phyloP scores from a whole-genome alignment of 1,140 invertebrate species.

The Bradynema listronoti region DNA sequence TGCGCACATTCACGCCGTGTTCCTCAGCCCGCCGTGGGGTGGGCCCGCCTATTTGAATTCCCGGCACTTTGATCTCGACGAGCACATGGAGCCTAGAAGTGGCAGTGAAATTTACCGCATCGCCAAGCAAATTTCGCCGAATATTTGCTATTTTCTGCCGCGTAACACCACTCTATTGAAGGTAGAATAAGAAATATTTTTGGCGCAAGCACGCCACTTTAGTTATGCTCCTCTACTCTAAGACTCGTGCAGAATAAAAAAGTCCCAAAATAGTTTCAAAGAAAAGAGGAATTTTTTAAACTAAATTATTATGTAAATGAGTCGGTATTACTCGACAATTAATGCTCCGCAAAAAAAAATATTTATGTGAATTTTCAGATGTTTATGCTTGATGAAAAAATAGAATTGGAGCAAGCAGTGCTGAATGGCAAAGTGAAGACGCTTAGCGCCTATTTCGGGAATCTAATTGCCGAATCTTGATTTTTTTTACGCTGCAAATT shows the following conservation, averaged over 20 bases:
- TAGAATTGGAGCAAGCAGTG: slow-evolving; percentile 88
- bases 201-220: no score
- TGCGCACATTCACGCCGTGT: no score
- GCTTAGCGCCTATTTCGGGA: slow-evolving; percentile 87
- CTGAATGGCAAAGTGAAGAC: slow-evolving; percentile 79
- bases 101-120: slow-evolving; percentile 21
- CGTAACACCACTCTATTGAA: slow-evolving; percentile 77
- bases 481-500: no score
- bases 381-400: slow-evolving; percentile 67
- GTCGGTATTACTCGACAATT: slow-evolving; percentile 40
- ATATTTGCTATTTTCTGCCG: slow-evolving; percentile 82
- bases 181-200: no score
- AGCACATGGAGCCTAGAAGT: slow-evolving; percentile 46
- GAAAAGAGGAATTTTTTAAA: no score
- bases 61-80: slow-evolving; percentile 70
- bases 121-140: slow-evolving; percentile 54
- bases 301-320: slow-evolving; percentile 26
- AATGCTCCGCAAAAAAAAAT: no score
- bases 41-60: slow-evolving; percentile 69
- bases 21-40: slow-evolving; percentile 94
- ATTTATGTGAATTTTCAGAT: no score
- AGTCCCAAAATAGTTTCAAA: no score
- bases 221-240: no score
- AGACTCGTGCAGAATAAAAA: no score
- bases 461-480: slow-evolving; percentile 62